A percentile compares a stretch with the other conserved stretches of the same genome.
phyloP scores from a whole-genome alignment of 2,797 vertebrate species.

The Lerista edwardsae region DNA sequence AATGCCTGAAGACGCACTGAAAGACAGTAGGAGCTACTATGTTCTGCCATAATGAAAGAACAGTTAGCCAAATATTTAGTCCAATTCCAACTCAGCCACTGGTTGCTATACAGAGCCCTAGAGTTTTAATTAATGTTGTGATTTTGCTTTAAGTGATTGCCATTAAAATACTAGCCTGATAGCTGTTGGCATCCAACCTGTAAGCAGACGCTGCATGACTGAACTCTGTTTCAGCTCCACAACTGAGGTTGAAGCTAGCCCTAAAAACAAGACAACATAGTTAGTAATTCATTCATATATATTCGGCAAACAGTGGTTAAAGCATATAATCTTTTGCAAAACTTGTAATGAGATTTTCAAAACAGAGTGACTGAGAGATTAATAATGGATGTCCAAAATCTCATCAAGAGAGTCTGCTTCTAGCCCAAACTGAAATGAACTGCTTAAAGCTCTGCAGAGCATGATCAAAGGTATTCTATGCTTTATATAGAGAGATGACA shows the following conservation, averaged over 20 bases:
- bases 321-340: not conserved
- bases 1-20: not conserved
- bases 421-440: not conserved
- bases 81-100: not conserved
- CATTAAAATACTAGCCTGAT: conserved; percentile 81
- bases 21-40: not conserved
- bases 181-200: conserved; percentile 92
- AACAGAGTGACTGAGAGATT: not conserved
- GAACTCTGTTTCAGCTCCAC: conserved; percentile 92
- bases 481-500: too few relatives aligned
- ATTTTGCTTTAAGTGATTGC: rapidly evolving
- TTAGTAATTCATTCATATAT: not conserved
- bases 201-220: conserved; percentile 86
- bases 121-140: not conserved
- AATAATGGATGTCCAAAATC: rapidly evolving
- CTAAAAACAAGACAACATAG: conserved; percentile 67
- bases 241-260: conserved; percentile 63
- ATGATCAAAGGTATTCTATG: not conserved
- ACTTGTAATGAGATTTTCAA: not conserved
- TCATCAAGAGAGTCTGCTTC: not conserved
- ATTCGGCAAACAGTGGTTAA: not conserved
- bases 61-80: conserved; percentile 12
- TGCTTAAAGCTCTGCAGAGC: not conserved
- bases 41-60: not conserved
- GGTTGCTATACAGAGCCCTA: not conserved